phyloP scores from a whole-genome alignment of 2,113 vertebrate genomes.

The Drymodes brunneopygia region DNA sequence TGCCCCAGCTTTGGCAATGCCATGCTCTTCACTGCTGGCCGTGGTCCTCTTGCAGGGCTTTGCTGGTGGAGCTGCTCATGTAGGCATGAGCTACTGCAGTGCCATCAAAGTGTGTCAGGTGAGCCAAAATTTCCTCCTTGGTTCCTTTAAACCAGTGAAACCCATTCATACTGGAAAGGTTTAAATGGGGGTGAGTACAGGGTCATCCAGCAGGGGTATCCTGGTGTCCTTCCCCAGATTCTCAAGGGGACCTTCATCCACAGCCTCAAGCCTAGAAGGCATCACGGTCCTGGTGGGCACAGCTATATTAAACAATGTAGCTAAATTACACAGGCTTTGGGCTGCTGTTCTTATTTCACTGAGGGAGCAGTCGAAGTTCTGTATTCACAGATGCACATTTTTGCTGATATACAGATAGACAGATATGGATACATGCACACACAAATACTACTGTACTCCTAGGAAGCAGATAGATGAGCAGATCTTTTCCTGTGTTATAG shows the following conservation, averaged over 20 bases:
- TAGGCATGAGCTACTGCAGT: not conserved
- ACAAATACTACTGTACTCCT: not conserved
- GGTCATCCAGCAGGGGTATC: not conserved
- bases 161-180: not conserved
- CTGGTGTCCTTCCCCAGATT: not conserved
- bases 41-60: not conserved
- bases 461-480: not conserved
- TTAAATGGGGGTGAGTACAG: not conserved
- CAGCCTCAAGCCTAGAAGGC: not conserved
- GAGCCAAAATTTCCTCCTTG: not conserved
- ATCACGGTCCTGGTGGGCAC: fast-evolving
- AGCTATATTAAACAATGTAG: not conserved
- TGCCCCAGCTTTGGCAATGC: not conserved
- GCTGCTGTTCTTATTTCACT: not conserved
- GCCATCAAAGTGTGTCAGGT: not conserved
- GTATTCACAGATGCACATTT: not conserved
- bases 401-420: not conserved
- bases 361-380: not conserved
- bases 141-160: not conserved
- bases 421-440: no score
- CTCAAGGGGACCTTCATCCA: not conserved
- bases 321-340: not conserved
- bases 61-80: fast-evolving
- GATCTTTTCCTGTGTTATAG: not conserved
- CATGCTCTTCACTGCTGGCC: fast-evolving